Base-by-base conservation (phyloP, 2,113 vertebrate species). In the Okapia johnstoni region DNA sequence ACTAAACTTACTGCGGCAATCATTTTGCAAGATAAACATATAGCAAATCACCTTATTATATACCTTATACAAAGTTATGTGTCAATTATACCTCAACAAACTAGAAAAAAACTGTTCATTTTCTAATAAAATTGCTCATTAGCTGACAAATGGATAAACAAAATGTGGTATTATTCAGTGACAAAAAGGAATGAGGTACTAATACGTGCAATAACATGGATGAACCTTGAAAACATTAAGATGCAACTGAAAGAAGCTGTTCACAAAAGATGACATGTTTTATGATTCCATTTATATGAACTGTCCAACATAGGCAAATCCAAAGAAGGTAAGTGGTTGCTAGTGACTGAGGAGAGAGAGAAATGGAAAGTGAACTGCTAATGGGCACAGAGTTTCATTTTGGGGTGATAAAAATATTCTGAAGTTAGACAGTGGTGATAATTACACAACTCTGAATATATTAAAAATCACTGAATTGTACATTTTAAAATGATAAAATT, bases 81-180 rank as follows among this genome's bases (percentile, higher is more conserved):
- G 48, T n/a, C 36, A 86, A 36, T 55, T 86, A 17, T 58, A 81
- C 21, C 58, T 50, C 17, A 79, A 77, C 52, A 63, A 85, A 6
- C 23, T 54, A 57, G n/a, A 28, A 23, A 80, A 79, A 66, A 84
- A 61, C 4, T 70, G 8, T 76, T 85, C 52, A n/a, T 88, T 85
- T 96, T 90, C 73, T 93, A 84, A 96, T 93, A 87, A 97, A 94
- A 84, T 36, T 66, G 40, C 48, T 88, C 52, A 88, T 85, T 28
- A 91, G 61, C 33, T 58, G 48, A 89, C 58, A 48, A 94, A 79
- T 48, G 46, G 43, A 36, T 94, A 95, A 89, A 40, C 8, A 93
- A 91, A 96, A 83, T 73, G 52, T 25, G 55, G 19, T 48, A 91
- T n/a, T 85, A 66, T n/a, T 90, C 40, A 86, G 33, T n/a, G 52